Conservation (phyloP, 2,888 invertebrate species). For the Ormyrus labotus region DNA sequence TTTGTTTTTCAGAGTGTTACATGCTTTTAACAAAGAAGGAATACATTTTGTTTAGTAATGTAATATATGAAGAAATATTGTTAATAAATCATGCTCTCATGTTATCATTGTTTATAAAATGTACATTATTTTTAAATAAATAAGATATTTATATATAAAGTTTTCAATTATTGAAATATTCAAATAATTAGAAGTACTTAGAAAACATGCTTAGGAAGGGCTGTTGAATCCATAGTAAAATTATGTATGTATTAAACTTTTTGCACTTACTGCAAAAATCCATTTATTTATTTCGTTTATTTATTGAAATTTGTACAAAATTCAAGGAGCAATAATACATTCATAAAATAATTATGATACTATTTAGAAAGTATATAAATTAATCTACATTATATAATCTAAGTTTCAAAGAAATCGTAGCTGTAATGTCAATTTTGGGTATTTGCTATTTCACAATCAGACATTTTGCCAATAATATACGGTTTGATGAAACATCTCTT, state of each 20-base stretch:
- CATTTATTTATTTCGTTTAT: constrained; percentile 42
- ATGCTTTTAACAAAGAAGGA: constrained; percentile 93
- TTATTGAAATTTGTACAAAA: constrained; percentile 57
- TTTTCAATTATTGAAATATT: neutral
- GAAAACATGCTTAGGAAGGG: too few relatives aligned
- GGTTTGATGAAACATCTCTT: constrained; percentile 49
- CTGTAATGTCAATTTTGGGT: constrained; percentile 1
- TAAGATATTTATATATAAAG: constrained; percentile 49
- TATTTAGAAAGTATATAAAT: constrained; percentile 37
- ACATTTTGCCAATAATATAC: constrained; percentile 28
- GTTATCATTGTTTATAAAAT: constrained; percentile 56
- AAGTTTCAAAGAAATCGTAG: constrained; percentile 50
- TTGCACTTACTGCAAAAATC: constrained; percentile 23
- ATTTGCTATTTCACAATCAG: neutral
- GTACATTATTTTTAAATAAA: constrained; percentile 48
- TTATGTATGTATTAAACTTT: neutral
- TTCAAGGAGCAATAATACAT: constrained; percentile 50
- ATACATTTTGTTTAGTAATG: constrained; percentile 88
- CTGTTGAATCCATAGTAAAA: too few relatives aligned
- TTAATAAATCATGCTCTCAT: constrained; percentile 31
- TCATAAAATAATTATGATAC: constrained; percentile 41
- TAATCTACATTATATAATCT: constrained; percentile 36
- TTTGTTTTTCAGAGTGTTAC: constrained; percentile 80
- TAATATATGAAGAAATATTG: constrained; percentile 10
- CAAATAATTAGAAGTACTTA: too few relatives aligned